A percentile compares a stretch with the other conserved stretches of the same genome.
phyloP scores from a whole-genome alignment of 2,888 invertebrate genomes.

The Cephus spinipes region DNA sequence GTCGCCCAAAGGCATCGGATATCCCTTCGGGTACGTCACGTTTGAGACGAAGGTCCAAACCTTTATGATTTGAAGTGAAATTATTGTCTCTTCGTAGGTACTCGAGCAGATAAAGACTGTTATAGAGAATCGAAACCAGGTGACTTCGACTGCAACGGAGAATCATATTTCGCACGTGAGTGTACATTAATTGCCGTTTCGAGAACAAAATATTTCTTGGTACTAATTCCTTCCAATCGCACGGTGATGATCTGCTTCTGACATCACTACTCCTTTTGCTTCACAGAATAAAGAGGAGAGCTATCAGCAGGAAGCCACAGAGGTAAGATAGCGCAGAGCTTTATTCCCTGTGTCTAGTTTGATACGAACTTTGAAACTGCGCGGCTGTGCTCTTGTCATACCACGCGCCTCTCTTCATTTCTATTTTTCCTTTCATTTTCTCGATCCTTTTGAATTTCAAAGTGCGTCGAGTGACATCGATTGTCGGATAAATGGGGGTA shows the following conservation, averaged over 20 bases:
- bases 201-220: background rate
- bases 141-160: conserved; percentile 50
- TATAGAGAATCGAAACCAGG: conserved; percentile 62
- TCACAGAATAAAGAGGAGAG: conserved; percentile 44
- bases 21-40: conserved; percentile 56
- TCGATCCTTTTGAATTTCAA: too few species aligned
- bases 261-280: conserved; percentile 42
- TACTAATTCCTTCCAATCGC: background rate
- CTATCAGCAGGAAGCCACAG: conserved; percentile 58
- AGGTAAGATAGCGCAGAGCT: conserved; percentile 52
- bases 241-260: conserved; percentile 13
- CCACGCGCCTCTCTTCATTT: too few species aligned
- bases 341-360: conserved; percentile 6
- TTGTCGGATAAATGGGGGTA: too few species aligned
- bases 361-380: background rate
- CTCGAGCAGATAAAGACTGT: conserved; percentile 64
- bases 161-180: conserved; percentile 53
- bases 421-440: too few species aligned
- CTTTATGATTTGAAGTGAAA: background rate
- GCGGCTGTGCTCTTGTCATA: too few species aligned
- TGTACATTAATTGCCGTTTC: conserved; percentile 18
- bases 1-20: conserved; percentile 58
- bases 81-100: conserved; percentile 48
- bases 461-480: too few species aligned
- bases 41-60: background rate